Percentiles rank a stretch among this genome's conserved stretches.
Conservation (phyloP, 2,797 vertebrate species). For the Synaphobranchus kaupii region DNA sequence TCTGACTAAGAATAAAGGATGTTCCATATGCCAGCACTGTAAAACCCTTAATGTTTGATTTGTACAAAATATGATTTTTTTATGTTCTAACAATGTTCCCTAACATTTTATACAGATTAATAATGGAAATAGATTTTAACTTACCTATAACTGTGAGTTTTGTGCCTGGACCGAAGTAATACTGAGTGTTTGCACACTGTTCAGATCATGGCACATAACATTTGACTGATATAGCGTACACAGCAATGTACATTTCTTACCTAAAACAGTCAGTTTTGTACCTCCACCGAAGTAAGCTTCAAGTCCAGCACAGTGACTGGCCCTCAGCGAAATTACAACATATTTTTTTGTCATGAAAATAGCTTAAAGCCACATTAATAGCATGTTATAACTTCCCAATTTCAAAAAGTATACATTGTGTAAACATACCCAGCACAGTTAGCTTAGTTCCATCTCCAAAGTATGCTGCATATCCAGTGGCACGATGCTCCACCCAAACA, state of each 20-base stretch:
- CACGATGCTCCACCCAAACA: not conserved
- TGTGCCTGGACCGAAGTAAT: conserved; percentile 26
- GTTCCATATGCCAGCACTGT: not conserved
- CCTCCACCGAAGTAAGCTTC: conserved; percentile 29
- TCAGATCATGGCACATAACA: conserved; percentile 7
- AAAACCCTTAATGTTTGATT: not conserved
- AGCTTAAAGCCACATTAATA: not conserved
- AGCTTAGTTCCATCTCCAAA: conserved; percentile 17
- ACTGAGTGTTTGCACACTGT: not conserved
- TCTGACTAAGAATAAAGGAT: conserved; percentile 12
- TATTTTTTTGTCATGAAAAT: not conserved
- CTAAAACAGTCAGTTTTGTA: conserved; percentile 32
- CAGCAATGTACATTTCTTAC: conserved; percentile 18
- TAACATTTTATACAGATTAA: not conserved
- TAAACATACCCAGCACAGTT: conserved; percentile 27
- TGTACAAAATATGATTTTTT: not conserved
- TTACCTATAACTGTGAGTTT: conserved; percentile 30
- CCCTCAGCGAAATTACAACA: not conserved
- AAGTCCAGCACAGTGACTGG: conserved; percentile 20
- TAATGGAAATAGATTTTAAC: not conserved
- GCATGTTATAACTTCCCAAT: too few relatives aligned
- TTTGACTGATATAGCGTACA: not conserved
- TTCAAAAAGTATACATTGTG: not conserved
- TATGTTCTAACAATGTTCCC: not conserved
- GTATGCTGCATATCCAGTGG: not conserved